phyloP scores from a whole-genome alignment of 2,888 invertebrate genomes.

The Boloria euphrosyne region DNA sequence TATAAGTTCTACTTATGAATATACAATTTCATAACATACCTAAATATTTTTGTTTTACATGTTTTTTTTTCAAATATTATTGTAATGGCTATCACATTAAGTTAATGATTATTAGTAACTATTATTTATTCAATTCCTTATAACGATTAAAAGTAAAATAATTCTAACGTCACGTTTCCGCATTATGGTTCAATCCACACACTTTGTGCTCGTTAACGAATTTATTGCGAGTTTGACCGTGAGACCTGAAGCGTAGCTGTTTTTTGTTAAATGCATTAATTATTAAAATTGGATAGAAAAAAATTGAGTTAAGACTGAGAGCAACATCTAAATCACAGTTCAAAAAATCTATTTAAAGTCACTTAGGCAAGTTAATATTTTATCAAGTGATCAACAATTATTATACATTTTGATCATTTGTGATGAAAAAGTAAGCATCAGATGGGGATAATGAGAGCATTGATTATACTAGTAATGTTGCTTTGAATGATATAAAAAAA shows the following conservation, averaged over 20 bases:
- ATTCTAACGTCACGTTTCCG: slow-evolving; percentile 58
- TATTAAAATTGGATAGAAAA: slow-evolving; percentile 78
- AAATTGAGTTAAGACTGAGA: slow-evolving; percentile 65
- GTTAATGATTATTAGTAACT: not conserved
- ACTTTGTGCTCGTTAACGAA: slow-evolving; percentile 62
- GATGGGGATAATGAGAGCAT: no score
- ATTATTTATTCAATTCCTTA: slow-evolving; percentile 26
- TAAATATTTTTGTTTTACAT: no score
- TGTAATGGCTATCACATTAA: no score
- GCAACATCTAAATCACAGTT: slow-evolving; percentile 62
- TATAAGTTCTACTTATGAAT: no score
- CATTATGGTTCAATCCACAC: slow-evolving; percentile 48
- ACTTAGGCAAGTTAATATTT: slow-evolving; percentile 58
- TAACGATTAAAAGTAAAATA: slow-evolving; percentile 46
- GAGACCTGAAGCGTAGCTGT: slow-evolving; percentile 74
- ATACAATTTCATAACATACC: no score
- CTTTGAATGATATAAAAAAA: no score
- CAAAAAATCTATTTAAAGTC: slow-evolving; percentile 61
- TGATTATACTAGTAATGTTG: no score
- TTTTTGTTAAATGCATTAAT: slow-evolving; percentile 79
- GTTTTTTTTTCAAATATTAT: no score
- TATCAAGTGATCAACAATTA: slow-evolving; percentile 31
- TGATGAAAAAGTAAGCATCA: slow-evolving; percentile 53
- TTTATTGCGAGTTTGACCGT: slow-evolving; percentile 79
- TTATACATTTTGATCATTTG: slow-evolving; percentile 51